Evolutionary conservation across 2,113 vertebrate genomes (phyloP).

Genomic region (Mirounga angustirostris): DNA sequence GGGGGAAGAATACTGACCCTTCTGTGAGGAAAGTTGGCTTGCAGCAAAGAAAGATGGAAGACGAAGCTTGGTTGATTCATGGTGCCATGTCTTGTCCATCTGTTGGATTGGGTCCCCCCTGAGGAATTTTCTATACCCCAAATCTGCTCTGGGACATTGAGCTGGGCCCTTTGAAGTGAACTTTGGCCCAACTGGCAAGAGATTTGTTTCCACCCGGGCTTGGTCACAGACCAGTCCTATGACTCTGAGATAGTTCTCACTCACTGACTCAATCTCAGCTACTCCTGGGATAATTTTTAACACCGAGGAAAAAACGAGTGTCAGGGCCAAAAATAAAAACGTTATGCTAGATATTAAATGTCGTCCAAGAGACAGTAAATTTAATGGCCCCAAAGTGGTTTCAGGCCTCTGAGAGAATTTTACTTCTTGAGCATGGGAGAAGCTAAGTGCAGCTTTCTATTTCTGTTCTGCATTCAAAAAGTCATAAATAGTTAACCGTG

Average conservation of each 20-base stretch:
- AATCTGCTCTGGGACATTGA: neutral
- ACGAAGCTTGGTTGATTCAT: neutral
- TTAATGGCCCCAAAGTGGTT: conserved; percentile 65
- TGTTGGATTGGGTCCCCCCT: neutral
- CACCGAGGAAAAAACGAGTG: neutral
- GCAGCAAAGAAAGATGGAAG: neutral
- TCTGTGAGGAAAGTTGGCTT: neutral
- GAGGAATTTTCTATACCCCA: neutral
- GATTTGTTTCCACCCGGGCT: neutral
- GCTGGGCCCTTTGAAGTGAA: neutral
- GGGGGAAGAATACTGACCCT: neutral
- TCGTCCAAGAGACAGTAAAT: conserved; percentile 48
- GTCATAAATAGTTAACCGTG: conserved; percentile 78
- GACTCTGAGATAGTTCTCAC: neutral
- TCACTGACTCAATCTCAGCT: conserved; percentile 21
- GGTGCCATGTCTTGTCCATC: neutral
- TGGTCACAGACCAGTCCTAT: neutral
- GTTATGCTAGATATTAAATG: conserved; percentile 5
- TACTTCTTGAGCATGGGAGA: neutral
- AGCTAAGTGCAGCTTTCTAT: conserved; percentile 57
- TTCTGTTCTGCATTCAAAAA: conserved; percentile 60
- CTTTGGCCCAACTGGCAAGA: neutral
- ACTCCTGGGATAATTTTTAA: conserved; percentile 44
- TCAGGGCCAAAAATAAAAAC: neutral
- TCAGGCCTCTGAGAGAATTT: conserved; percentile 38